Percentiles rank a stretch among this genome's conserved stretches.
These are phyloP conservation scores for Gymnopithys bicolor DNA, from an alignment of 2,797 vertebrate genomes.

Conservation along the genomic window DNA sequence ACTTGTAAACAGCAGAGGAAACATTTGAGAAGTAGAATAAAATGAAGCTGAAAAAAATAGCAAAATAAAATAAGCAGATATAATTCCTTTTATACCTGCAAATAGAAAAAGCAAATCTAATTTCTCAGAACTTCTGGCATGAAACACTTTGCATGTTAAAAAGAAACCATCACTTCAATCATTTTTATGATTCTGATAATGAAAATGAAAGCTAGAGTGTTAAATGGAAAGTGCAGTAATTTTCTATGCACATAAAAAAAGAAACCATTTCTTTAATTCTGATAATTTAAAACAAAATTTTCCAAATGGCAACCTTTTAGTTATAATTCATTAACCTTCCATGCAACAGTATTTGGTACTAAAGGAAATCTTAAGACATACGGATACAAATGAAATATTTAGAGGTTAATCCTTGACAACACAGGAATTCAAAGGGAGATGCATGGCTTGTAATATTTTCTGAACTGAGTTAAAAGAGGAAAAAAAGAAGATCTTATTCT, in stretches of 20 bases:
- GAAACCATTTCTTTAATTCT: constrained; percentile 64
- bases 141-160: constrained; percentile 72
- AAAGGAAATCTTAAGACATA: constrained; percentile 6
- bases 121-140: constrained; percentile 67
- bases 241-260: constrained; percentile 65
- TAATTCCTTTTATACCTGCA: constrained; percentile 54
- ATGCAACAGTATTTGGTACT: background rate
- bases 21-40: constrained; percentile 24
- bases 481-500: background rate
- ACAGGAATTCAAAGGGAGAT: constrained; percentile 13
- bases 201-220: constrained; percentile 68
- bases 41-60: background rate
- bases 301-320: constrained; percentile 67
- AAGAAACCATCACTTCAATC: constrained; percentile 66
- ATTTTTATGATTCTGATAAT: constrained; percentile 73
- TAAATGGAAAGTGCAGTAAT: constrained; percentile 62
- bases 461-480: background rate
- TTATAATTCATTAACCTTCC: constrained; percentile 58
- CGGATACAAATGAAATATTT: constrained; percentile 17
- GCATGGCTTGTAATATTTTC: background rate
- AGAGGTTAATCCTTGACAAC: constrained; percentile 42
- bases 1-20: constrained; percentile 38
- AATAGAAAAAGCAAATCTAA: constrained; percentile 36
- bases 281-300: constrained; percentile 75
- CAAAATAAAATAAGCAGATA: constrained; percentile 20